These are phyloP conservation scores for Drosophila lutescens DNA, from an alignment of 2,888 invertebrate species.

Conservation along the genomic window DNA sequence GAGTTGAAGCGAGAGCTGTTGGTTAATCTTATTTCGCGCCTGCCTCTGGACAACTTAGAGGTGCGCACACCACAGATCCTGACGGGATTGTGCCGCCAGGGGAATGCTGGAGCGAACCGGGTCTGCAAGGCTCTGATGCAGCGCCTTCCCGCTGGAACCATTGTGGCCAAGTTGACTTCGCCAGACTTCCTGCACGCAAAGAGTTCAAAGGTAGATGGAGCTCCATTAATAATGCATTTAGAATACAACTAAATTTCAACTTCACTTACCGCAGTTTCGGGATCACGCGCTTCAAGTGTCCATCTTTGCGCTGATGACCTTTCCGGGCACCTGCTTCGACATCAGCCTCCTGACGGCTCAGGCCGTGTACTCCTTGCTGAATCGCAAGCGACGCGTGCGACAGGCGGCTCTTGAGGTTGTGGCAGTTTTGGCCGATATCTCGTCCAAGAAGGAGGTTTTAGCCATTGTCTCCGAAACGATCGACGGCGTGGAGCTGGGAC, in stretches of 20 bases:
- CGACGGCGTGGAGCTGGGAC: conserved; percentile 84
- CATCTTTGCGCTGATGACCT: conserved; percentile 91
- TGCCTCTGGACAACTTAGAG: conserved; percentile 84
- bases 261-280: conserved; percentile 85
- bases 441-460: conserved; percentile 87
- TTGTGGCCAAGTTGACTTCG: conserved; percentile 83
- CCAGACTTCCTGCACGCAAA: conserved; percentile 84
- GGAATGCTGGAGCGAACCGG: conserved; percentile 83
- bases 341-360: conserved; percentile 84
- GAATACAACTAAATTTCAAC: background rate
- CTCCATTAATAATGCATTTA: background rate
- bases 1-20: conserved; percentile 83
- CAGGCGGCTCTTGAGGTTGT: conserved; percentile 92
- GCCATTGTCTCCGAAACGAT: conserved; percentile 87
- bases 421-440: conserved; percentile 90
- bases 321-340: conserved; percentile 91
- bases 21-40: conserved; percentile 83
- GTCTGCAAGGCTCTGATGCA: conserved; percentile 85
- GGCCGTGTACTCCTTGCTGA: conserved; percentile 84
- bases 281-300: conserved; percentile 91
- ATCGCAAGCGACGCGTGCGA: conserved; percentile 89
- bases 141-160: conserved; percentile 84
- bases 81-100: conserved; percentile 84
- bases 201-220: conserved; percentile 83
- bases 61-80: conserved; percentile 83